These are phyloP conservation scores for Carterocephalus palaemon DNA, from an alignment of 2,888 invertebrate species.

Conservation along the genomic window DNA sequence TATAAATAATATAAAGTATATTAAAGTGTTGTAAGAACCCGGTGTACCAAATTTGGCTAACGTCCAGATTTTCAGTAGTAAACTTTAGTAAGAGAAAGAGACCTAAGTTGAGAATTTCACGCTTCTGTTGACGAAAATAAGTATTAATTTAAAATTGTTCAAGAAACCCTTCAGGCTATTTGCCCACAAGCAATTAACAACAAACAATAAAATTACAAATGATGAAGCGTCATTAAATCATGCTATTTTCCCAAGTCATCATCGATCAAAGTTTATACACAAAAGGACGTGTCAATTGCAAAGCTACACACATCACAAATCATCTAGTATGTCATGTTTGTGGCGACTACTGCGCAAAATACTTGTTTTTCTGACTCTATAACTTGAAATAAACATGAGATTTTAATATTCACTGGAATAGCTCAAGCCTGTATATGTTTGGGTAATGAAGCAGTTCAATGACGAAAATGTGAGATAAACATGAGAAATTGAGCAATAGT, in stretches of 20 bases:
- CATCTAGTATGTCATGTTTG: neutral
- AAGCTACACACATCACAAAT: conserved; percentile 11
- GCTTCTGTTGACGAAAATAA: too few species aligned
- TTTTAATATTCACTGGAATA: conserved; percentile 3
- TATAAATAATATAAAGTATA: conserved; percentile 53
- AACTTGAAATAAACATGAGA: conserved; percentile 7
- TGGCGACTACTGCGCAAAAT: conserved; percentile 10
- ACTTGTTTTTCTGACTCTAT: neutral
- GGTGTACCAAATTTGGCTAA: conserved; percentile 42
- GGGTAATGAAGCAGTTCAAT: neutral
- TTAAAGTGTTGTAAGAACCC: conserved; percentile 38
- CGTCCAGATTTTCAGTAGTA: conserved; percentile 36
- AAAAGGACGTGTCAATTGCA: conserved; percentile 14
- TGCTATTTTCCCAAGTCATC: conserved; percentile 19
- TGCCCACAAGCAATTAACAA: too few species aligned
- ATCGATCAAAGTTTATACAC: conserved; percentile 4
- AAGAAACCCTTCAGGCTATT: too few species aligned
- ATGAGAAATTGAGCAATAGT: conserved; percentile 2
- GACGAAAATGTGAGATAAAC: neutral
- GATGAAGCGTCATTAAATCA: conserved; percentile 6
- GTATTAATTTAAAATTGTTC: too few species aligned
- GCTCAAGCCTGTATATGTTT: neutral
- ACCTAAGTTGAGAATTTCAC: neutral
- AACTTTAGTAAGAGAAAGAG: conserved; percentile 13
- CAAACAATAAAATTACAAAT: neutral